These are phyloP conservation scores for Paedocypris micromegethes DNA, from an alignment of 2,797 vertebrate genomes.

Conservation along the genomic window DNA sequence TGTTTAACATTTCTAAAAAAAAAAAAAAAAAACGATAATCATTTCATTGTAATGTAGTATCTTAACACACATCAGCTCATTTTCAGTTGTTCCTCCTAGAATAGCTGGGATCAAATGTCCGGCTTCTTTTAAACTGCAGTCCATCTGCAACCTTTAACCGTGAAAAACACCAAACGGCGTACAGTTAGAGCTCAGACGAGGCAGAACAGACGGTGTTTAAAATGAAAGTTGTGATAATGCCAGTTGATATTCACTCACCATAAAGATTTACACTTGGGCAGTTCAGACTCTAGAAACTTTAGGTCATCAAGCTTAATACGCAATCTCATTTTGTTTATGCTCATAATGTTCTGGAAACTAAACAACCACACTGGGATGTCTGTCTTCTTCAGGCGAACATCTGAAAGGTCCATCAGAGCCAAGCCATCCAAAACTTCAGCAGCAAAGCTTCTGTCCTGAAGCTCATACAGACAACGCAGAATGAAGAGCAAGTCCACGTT, in stretches of 20 bases:
- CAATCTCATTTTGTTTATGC: slow-evolving; percentile 16
- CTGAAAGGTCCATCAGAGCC: background rate
- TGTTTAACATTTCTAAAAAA: too few species aligned
- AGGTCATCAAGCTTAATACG: slow-evolving; percentile 3
- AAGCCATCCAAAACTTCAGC: slow-evolving; percentile 3
- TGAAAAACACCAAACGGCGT: background rate
- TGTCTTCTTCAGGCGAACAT: background rate
- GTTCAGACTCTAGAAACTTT: slow-evolving; percentile 8
- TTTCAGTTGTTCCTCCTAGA: background rate
- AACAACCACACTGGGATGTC: slow-evolving; percentile 11
- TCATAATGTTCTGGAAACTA: slow-evolving; percentile 14
- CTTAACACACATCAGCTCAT: slow-evolving; percentile 3
- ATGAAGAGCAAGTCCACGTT: slow-evolving; percentile 2
- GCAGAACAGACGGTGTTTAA: background rate
- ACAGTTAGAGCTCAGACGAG: background rate
- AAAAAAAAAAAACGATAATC: too few species aligned
- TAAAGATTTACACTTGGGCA: slow-evolving; percentile 10
- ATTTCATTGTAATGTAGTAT: too few species aligned
- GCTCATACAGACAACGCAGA: slow-evolving; percentile 32
- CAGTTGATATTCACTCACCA: slow-evolving; percentile 16
- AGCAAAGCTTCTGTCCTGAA: background rate
- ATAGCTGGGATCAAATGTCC: slow-evolving; percentile 10
- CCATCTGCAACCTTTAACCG: slow-evolving; percentile 5
- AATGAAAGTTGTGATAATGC: background rate
- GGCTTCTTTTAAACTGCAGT: background rate